Evolutionary conservation across 2,888 invertebrate species (phyloP), one percentile per base, ranked within the genome.

Genomic region (Toxonevra muliebris): DNA sequence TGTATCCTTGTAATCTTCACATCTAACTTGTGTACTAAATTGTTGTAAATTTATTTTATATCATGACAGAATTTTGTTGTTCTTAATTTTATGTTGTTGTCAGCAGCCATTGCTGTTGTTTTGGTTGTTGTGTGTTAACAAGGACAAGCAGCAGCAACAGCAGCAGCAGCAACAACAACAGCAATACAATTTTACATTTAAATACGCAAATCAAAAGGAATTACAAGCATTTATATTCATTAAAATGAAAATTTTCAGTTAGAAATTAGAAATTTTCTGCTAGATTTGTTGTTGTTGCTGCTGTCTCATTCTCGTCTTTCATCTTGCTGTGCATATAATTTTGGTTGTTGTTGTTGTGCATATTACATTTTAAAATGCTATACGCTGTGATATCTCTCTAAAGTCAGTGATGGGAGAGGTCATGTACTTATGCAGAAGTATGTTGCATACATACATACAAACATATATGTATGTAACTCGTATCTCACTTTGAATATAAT

Each of bases 171-270:
- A 30, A 30, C 30, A 30, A 7, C 30, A 30, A 4, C 7, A 30
- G 7, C 30, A 30, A 30, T 2, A 30, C 2, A 2, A 30, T 30
- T 30, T 30, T 30, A 30, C 30, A 30, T 30, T 30, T 15, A 57
- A 57, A 40, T 57, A 57, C 57, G 41, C 57, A 57, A 57, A 57
- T 57, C 57, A 57, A 57, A 57, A 40, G 57, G 57, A 57, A 57
- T 57, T 57, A 57, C 57, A 57, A 3, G 15, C 57, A 57, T 40
- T 57, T 48, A 10, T 48, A 48, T 48, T 48, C 48, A 48, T 48
- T 48, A 48, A 48, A 48, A 48, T 48, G 48, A 15, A 15, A 48
- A 48, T 48, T 48, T 48, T n/a, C 48, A 48, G 15, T 7, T 48
- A 7, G 30, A 30, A 15, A 48, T 48, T 13, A 7, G 5, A 48